Evolutionary conservation across 2,888 invertebrate species (phyloP), one percentile per base, ranked within the genome.

Genomic region (Caenorhabditis sulstoni): DNA sequence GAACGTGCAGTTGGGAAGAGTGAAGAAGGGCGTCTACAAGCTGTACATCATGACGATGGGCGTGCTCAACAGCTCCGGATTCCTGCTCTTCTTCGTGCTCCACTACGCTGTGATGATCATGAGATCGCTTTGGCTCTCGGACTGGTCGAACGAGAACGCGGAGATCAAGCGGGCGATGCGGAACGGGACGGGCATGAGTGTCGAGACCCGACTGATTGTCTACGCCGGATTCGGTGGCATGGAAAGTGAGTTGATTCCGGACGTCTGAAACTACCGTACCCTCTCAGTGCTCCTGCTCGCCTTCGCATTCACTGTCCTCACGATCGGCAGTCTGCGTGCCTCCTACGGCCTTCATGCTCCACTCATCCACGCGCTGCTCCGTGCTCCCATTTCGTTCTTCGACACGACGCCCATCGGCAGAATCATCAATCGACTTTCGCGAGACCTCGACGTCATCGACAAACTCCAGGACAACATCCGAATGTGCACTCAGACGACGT

Each of bases 21-120:
- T 97, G 3, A 95, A 95, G 91, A 94, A 94, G 93, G 92, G 92
- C 79, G 96, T 97, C 0, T 96, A 96, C 92, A 93, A 94, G 86
- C 94, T 95, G 91, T 98, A 97, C 91, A 92, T 96, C 85, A 93
- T 93, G 91, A 94, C 95, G 62, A 94, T 96, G 85, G 96, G 97
- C 44, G 35, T 80, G 7, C 59, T 64, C 49, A 73, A 82, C 50
- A 93, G 94, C 0, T 90, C 94, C 18, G 91, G 94, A 12, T 95
- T 96, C 4, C 92, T 96, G 65, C 76, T 94, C 0, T 93, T 96
- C 91, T 95, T 96, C 91, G 92, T 95, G 3, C 16, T 79, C 45
- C 76, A 79, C 55, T 79, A 62, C 41, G n/a, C 65, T 0, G 64
- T 75, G 1, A 68, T 73, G 73, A 65, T 81, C 9, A 57, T 71